Percentiles rank a stretch among this genome's conserved stretches.
Conservation (phyloP, 2,797 vertebrate genomes). For the Hydrocynus forskahlii region DNA sequence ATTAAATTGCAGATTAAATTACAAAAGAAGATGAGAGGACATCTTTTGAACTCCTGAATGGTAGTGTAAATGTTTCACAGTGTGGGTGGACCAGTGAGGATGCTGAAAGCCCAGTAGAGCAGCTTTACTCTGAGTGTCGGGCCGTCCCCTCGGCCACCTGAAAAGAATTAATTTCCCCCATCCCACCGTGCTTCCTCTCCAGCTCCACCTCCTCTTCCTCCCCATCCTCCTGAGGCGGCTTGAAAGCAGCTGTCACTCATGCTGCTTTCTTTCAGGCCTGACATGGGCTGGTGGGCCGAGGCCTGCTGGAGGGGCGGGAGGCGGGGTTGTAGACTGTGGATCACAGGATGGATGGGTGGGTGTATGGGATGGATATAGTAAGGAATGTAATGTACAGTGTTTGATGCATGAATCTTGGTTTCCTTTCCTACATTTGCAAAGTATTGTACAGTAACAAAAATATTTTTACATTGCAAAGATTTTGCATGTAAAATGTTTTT, state of each 20-base stretch:
- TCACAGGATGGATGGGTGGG: conserved; percentile 53
- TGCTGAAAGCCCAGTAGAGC: not conserved
- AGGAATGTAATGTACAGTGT: too few relatives aligned
- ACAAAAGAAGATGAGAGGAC: too few relatives aligned
- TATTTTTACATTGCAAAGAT: too few relatives aligned
- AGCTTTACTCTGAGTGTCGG: not conserved
- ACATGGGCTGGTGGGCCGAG: conserved; percentile 10
- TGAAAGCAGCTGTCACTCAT: conserved; percentile 72
- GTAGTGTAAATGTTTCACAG: not conserved
- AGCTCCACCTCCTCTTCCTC: conserved; percentile 32
- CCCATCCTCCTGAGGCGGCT: conserved; percentile 57
- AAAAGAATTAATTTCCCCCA: conserved; percentile 62
- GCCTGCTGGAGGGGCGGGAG: too few relatives aligned
- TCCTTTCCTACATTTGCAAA: too few relatives aligned
- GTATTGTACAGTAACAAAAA: too few relatives aligned
- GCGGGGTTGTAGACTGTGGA: conserved; percentile 36
- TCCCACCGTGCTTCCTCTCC: conserved; percentile 60
- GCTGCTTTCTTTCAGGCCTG: conserved; percentile 51
- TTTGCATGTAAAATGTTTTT: too few relatives aligned
- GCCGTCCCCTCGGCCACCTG: conserved; percentile 50
- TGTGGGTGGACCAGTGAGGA: not conserved
- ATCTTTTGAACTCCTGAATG: too few relatives aligned
- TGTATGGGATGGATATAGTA: not conserved
- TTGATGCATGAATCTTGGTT: too few relatives aligned
- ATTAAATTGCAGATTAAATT: too few relatives aligned